phyloP scores from a whole-genome alignment of 2,797 vertebrate genomes.

The Pseudomugil gertrudae region DNA sequence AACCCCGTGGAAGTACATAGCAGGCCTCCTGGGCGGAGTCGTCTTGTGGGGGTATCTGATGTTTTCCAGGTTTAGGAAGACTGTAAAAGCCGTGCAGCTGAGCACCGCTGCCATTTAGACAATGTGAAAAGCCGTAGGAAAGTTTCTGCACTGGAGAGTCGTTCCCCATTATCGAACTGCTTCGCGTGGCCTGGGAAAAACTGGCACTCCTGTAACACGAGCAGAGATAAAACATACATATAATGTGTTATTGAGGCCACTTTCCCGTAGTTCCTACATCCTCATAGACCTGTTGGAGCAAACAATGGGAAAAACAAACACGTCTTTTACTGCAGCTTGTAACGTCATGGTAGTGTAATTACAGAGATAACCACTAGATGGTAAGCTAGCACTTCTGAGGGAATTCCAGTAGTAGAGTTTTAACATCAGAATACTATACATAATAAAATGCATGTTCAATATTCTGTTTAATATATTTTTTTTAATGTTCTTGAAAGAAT shows the following conservation, averaged over 20 bases:
- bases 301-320: too few relatives aligned
- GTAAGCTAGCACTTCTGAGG: conserved; percentile 41
- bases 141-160: conserved; percentile 92
- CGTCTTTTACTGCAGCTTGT: not conserved
- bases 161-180: conserved; percentile 88
- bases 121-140: conserved; percentile 91
- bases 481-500: conserved; percentile 16
- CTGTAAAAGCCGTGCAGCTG: conserved; percentile 95
- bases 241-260: not conserved
- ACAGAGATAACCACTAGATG: conserved; percentile 61
- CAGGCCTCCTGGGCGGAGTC: conserved; percentile 85
- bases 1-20: conserved; percentile 89
- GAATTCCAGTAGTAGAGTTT: not conserved
- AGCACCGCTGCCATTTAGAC: conserved; percentile 88
- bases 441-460: not conserved
- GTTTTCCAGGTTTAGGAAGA: conserved; percentile 91
- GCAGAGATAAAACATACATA: conserved; percentile 19
- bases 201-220: conserved; percentile 90
- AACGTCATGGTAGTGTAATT: conserved; percentile 3
- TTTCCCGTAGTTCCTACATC: conserved; percentile 7
- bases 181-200: conserved; percentile 93
- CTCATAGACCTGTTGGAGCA: too few relatives aligned
- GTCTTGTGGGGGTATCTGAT: conserved; percentile 79
- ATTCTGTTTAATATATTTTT: not conserved
- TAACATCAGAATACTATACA: conserved; percentile 4